Conservation (phyloP, 2,797 vertebrate genomes). For the Astyanax mexicanus region DNA sequence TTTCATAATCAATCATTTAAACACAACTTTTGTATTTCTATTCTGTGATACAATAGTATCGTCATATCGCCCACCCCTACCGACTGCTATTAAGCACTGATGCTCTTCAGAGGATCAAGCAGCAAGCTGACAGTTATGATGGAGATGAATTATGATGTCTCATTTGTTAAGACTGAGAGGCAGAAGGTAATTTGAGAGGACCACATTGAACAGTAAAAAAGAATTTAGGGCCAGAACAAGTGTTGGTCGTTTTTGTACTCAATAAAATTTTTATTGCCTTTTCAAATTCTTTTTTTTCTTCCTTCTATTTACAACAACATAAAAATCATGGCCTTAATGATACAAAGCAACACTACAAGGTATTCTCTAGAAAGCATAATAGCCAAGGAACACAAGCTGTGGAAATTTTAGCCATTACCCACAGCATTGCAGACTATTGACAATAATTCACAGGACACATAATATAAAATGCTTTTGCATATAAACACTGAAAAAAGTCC, state of each 20-base stretch:
- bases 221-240: slow-evolving; percentile 88
- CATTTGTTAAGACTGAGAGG: slow-evolving; percentile 76
- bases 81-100: slow-evolving; percentile 87
- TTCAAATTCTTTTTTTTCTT: slow-evolving; percentile 72
- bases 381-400: slow-evolving; percentile 72
- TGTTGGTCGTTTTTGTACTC: slow-evolving; percentile 80
- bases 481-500: slow-evolving; percentile 94
- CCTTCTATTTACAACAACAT: slow-evolving; percentile 91
- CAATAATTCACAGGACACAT: slow-evolving; percentile 88
- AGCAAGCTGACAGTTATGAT: slow-evolving; percentile 84
- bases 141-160: slow-evolving; percentile 86
- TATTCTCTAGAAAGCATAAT: slow-evolving; percentile 77
- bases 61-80: too few relatives aligned
- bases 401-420: slow-evolving; percentile 74
- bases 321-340: slow-evolving; percentile 87
- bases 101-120: slow-evolving; percentile 82
- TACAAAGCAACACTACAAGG: slow-evolving; percentile 89
- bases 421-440: slow-evolving; percentile 84
- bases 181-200: slow-evolving; percentile 69
- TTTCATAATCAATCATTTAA: too few relatives aligned
- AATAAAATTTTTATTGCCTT: slow-evolving; percentile 94
- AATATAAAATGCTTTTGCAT: slow-evolving; percentile 92
- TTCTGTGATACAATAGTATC: too few relatives aligned
- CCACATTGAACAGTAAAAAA: slow-evolving; percentile 74
- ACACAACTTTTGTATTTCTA: too few relatives aligned